A percentile compares a stretch with the other conserved stretches of the same genome.
These are phyloP conservation scores for Scylla paramamosain DNA, from an alignment of 1,140 invertebrate species.

Conservation along the genomic window DNA sequence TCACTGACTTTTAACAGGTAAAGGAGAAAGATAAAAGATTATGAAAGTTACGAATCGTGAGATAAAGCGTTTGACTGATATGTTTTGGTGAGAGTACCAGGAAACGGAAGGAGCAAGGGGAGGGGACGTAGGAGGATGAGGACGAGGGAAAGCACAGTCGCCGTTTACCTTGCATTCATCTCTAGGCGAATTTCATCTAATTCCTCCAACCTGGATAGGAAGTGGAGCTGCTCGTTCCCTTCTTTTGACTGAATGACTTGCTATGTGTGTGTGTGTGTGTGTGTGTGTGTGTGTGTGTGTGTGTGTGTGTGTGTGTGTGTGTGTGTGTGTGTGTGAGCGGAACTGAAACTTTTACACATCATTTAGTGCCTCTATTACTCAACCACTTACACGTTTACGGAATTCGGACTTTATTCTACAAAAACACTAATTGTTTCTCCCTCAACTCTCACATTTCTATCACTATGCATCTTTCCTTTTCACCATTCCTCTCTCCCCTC, in stretches of 20 bases:
- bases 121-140: neutral
- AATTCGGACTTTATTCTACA: no score
- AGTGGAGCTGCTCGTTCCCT: neutral
- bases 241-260: no score
- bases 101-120: no score
- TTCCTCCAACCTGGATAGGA: neutral
- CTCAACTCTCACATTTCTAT: no score
- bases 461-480: no score
- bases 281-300: no score
- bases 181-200: neutral
- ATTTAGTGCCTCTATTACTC: no score
- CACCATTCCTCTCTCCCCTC: no score
- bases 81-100: neutral
- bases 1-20: neutral
- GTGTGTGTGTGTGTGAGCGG: neutral
- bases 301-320: neutral
- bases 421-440: no score
- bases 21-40: neutral
- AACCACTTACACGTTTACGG: no score
- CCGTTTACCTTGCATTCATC: neutral
- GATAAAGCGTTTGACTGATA: neutral
- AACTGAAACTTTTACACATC: no score
- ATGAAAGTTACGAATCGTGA: neutral
- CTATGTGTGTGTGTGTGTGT: no score
- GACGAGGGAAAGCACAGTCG: neutral